Base-by-base conservation (phyloP, 2,113 vertebrate genomes). In the Ammospiza nelsoni region DNA sequence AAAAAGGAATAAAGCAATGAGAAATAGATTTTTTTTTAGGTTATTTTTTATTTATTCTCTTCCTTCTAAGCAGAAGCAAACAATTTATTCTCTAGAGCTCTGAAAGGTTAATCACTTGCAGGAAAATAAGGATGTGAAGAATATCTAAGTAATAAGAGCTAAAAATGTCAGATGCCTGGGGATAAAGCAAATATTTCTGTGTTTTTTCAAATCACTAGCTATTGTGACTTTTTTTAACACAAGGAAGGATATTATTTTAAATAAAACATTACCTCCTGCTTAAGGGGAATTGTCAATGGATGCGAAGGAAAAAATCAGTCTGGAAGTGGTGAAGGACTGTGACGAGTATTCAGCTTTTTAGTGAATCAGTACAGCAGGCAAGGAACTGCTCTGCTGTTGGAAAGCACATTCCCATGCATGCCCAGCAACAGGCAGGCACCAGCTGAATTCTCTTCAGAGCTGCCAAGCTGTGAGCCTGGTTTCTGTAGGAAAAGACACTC, bases 21-120 rank as follows among this genome's bases (percentile, higher is more conserved):
- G 9, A 20, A 83, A 33, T 52, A 29, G 15, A 25, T 33, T 85
- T 87, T 90, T 90, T 35, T 75, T 74, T 19, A 29, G 14, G 6
- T 58, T 89, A 23, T 84, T 94, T 75, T 86, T 69, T 65, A 46
- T 87, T 89, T 76, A 48, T 77, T 78, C 41, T 4, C 7, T 59
- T 48, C 9, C 7, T 44, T 80, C n/a, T 71, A 65, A 90, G 23
- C 31, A 73, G 46, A 90, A 86, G 22, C 18, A 86, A 90, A 76
- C n/a, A n/a, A 31, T 77, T 80, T 90, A n/a, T 84, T 86, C 76
- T 84, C 76, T 74, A 72, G 86, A 88, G 65, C 35, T 54, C 65
- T 61, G 72, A 84, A 94, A 94, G 72, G 51, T 88, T 95, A 86
- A 44, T 89, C 44, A 67, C 39, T 93, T 67, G 39, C 41, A 66